Base-by-base conservation (phyloP, 2,113 vertebrate species). In the Xenopus laevis region DNA sequence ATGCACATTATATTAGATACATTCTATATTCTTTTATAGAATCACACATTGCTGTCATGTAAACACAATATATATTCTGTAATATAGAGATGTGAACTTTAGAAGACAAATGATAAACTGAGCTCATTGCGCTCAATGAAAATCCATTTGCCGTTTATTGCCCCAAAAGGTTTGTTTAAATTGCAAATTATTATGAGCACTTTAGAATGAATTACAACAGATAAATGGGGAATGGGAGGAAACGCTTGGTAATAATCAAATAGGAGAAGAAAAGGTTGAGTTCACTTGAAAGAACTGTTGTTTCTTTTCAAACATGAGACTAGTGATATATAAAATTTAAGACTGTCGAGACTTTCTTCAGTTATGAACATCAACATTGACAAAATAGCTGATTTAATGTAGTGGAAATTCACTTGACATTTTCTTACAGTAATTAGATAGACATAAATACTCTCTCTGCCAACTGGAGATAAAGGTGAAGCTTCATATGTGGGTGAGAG, bases 61-160 rank as follows among this genome's bases (percentile, higher is more conserved):
- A 50, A 50, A 13, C 47, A 13, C 15, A 50, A 50, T 50, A 9
- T 9, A 40, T 40, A 40, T 40, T 40, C 33, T 40, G 33, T 40
- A 40, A 40, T 40, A 40, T 40, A 40, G 33, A 40, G 33, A 40
- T 40, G 6, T 40, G 33, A 40, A 40, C 33, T 40, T 40, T 40
- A 40, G 33, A 40, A 40, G 40, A 71, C 20, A 71, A 71, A 61
- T 71, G 65, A 50, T 67, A 21, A 50, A 57, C 20, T 33, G 65
- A 61, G 17, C 33, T 27, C 64, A 60, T 75, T 58, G 50, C 65
- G 61, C 61, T 75, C 50, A 75, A 46, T 68, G 65, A 27, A 60
- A 63, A 62, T 62, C 65, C 58, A 75, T 66, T 75, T 69, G 65
- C 65, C 58, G 30, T 68, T 75, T 62, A 74, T 50, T 68, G 57